phyloP scores from a whole-genome alignment of 2,888 invertebrate genomes.

The Eupithecia vulgata region DNA sequence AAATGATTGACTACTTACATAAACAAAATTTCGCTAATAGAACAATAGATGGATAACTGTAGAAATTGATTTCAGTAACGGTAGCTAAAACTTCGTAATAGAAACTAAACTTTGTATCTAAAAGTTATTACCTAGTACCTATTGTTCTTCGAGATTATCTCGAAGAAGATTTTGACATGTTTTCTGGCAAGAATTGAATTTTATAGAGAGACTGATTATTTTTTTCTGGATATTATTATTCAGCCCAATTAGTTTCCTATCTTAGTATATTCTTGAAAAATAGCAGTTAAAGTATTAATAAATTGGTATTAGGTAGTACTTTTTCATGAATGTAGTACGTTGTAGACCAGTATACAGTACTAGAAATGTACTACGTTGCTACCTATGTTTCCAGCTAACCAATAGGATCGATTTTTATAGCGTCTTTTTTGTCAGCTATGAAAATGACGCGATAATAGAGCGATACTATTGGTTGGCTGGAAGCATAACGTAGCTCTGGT shows the following conservation, averaged over 20 bases:
- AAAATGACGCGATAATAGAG: too few relatives aligned
- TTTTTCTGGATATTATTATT: neutral
- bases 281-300: too few relatives aligned
- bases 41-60: neutral
- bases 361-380: too few relatives aligned
- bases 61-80: conserved; percentile 2
- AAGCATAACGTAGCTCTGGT: too few relatives aligned
- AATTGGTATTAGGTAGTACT: neutral
- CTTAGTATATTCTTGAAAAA: neutral
- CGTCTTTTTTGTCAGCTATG: too few relatives aligned
- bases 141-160: conserved; percentile 40
- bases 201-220: conserved; percentile 65
- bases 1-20: neutral
- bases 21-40: neutral
- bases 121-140: neutral
- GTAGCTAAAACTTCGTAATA: neutral
- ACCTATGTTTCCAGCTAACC: too few relatives aligned
- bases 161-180: conserved; percentile 53
- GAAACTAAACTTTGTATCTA: neutral
- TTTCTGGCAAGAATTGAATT: conserved; percentile 70
- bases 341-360: too few relatives aligned
- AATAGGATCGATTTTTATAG: too few relatives aligned
- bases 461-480: too few relatives aligned
- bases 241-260: neutral
- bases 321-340: neutral